These are phyloP conservation scores for Teleogryllus occipitalis DNA, from an alignment of 1,140 invertebrate genomes.

Conservation along the genomic window DNA sequence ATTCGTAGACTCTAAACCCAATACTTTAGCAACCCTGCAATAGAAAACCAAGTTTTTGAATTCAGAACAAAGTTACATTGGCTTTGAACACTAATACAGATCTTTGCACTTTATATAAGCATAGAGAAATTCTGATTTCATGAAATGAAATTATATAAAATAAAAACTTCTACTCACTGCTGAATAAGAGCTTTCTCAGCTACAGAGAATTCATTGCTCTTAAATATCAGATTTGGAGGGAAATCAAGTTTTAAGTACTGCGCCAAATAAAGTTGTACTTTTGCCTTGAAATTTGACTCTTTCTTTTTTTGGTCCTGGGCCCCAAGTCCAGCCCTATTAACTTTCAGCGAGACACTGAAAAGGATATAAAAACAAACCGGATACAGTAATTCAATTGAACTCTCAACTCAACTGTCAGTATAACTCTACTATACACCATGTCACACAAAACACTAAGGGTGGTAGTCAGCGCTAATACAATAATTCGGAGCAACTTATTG, in stretches of 20 bases:
- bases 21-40: neutral
- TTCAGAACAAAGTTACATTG: neutral
- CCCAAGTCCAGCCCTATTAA: neutral
- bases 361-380: neutral
- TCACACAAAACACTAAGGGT: no score
- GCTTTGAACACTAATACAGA: neutral
- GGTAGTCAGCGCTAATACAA: no score
- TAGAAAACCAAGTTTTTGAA: neutral
- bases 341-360: neutral
- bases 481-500: no score
- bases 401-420: no score
- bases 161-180: neutral
- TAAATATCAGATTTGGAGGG: neutral
- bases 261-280: neutral
- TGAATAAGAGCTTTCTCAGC: neutral
- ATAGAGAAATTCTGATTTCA: no score
- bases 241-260: neutral
- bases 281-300: neutral
- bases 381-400: no score
- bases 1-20: neutral
- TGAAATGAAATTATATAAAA: no score
- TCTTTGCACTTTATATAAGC: no score
- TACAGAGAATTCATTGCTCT: neutral
- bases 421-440: no score
- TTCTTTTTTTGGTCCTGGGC: neutral